Conservation (phyloP, 2,797 vertebrate species). For the Pyrrhura leucotis region DNA sequence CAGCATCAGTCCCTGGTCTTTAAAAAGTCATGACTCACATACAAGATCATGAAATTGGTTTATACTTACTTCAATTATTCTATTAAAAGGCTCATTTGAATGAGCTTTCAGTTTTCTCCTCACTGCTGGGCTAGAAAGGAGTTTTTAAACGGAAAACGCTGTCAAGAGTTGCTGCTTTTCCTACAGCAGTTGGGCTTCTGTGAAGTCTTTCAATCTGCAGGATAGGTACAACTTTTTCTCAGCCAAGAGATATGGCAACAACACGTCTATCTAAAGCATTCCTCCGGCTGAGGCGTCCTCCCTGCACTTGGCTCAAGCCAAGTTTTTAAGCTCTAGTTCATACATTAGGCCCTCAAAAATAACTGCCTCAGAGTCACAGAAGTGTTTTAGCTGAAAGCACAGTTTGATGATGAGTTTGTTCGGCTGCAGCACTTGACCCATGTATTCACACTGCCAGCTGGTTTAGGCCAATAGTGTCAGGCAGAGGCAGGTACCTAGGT, state of each 20-base stretch:
- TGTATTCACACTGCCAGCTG: rapidly evolving
- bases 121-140: neutral
- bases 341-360: neutral
- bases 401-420: neutral
- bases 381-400: neutral
- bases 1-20: neutral
- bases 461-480: neutral
- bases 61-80: neutral
- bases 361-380: neutral
- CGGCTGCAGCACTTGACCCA: neutral
- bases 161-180: neutral
- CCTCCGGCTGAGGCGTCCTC: neutral
- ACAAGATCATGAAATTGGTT: neutral
- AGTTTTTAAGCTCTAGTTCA: neutral
- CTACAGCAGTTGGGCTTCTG: neutral
- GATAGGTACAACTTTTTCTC: neutral
- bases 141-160: neutral
- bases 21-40: neutral
- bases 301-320: neutral
- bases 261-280: neutral
- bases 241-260: neutral
- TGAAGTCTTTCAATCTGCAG: neutral
- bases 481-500: neutral
- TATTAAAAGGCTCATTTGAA: conserved; percentile 19
- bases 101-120: neutral